Evolutionary conservation across 1,140 invertebrate species (phyloP).

Genomic region (Zaprionus vittiger): DNA sequence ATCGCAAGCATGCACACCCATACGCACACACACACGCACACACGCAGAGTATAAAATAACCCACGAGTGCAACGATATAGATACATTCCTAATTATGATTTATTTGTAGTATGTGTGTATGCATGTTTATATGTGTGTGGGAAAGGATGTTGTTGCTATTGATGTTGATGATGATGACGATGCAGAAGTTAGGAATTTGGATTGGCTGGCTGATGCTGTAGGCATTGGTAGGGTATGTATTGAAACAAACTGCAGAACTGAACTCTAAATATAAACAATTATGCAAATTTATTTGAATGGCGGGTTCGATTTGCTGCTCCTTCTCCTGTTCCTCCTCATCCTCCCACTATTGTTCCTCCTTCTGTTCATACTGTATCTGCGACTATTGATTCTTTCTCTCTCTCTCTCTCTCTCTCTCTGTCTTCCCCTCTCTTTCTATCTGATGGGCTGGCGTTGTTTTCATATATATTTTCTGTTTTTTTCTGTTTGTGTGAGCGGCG

Average conservation of each 20-base stretch:
- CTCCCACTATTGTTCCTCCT: not conserved
- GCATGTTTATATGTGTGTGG: not conserved
- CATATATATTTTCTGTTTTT: not conserved
- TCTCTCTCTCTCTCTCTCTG: not conserved
- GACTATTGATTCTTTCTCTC: slow-evolving; percentile 10
- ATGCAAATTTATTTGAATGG: slow-evolving; percentile 35
- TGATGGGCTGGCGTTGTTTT: not conserved
- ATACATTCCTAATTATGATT: slow-evolving; percentile 1
- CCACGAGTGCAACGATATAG: not conserved
- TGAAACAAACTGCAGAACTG: slow-evolving; percentile 9
- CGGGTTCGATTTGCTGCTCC: slow-evolving; percentile 27
- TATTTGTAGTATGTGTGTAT: slow-evolving; percentile 4
- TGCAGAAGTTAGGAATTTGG: not conserved
- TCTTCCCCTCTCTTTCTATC: not conserved
- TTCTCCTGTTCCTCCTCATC: not conserved
- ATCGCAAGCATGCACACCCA: not conserved
- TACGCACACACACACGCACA: not conserved
- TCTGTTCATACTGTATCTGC: slow-evolving; percentile 1
- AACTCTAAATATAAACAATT: slow-evolving; percentile 2
- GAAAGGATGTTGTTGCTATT: not conserved
- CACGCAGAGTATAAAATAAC: not conserved
- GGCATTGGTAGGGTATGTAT: not conserved
- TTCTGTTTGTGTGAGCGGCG: slow-evolving; percentile 15
- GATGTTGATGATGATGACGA: not conserved
- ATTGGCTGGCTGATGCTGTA: not conserved